Conservation (phyloP, 1,140 invertebrate genomes). For the Medauroidea extradentata region DNA sequence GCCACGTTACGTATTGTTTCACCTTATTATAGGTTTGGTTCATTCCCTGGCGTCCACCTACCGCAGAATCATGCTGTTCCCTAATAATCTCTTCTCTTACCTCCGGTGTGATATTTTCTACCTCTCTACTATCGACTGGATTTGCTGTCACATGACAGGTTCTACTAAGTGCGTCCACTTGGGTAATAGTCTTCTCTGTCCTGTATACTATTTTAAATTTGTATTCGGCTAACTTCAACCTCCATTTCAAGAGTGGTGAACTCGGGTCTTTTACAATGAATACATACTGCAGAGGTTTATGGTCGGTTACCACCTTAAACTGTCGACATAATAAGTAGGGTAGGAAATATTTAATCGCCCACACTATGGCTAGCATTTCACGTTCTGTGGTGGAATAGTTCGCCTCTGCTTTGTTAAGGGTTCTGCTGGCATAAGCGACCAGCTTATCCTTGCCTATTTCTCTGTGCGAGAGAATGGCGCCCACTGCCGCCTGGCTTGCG, state of each 20-base stretch:
- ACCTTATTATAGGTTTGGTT: constrained; percentile 1
- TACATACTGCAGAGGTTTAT: no score
- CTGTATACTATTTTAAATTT: constrained; percentile 44
- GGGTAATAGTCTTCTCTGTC: constrained; percentile 33
- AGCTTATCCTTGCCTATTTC: constrained; percentile 13
- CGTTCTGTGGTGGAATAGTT: constrained; percentile 42
- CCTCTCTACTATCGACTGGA: no score
- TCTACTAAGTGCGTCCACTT: constrained; percentile 37
- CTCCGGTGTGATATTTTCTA: no score
- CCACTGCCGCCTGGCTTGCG: no score
- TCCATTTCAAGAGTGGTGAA: no score
- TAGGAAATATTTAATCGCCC: no score
- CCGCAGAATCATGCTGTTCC: background rate
- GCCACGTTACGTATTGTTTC: constrained; percentile 3
- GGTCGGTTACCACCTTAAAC: no score
- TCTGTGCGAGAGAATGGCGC: constrained; percentile 19
- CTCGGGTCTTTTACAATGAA: no score
- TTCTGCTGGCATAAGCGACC: constrained; percentile 32
- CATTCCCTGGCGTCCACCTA: background rate
- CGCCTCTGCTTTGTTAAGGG: constrained; percentile 31
- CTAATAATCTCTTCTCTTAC: background rate
- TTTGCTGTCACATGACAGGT: no score
- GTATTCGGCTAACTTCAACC: no score
- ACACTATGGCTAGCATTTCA: constrained; percentile 51
- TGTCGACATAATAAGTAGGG: no score